Percentiles rank a stretch among this genome's conserved stretches.
These are phyloP conservation scores for Drosophila kambysellisi DNA, from an alignment of 2,888 invertebrate genomes.

Conservation along the genomic window DNA sequence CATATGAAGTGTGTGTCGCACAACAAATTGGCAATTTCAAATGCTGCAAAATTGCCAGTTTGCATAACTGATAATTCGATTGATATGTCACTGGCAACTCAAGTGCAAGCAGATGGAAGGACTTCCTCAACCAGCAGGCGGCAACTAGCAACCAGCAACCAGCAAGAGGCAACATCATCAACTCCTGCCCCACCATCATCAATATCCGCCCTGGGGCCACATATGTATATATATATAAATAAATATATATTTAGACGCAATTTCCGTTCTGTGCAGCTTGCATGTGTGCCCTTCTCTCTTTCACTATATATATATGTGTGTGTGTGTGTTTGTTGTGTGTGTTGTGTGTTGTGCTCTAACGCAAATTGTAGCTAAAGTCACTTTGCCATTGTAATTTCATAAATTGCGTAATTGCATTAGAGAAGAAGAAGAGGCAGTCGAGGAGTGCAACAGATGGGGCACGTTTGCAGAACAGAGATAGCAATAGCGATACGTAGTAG, in stretches of 20 bases:
- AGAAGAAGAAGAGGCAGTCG: neutral
- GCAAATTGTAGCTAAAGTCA: slow-evolving; percentile 61
- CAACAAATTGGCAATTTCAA: slow-evolving; percentile 53
- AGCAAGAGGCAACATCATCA: slow-evolving; percentile 28
- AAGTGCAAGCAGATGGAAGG: slow-evolving; percentile 1
- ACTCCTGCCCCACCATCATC: slow-evolving; percentile 30
- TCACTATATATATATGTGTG: too few species aligned
- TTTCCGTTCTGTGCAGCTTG: slow-evolving; percentile 46
- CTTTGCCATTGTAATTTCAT: slow-evolving; percentile 67
- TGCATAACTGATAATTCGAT: slow-evolving; percentile 73
- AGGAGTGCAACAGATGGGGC: neutral
- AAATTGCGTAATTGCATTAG: slow-evolving; percentile 72
- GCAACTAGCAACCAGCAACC: neutral
- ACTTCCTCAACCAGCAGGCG: neutral
- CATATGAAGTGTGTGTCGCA: slow-evolving; percentile 16
- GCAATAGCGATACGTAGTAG: neutral
- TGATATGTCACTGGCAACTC: slow-evolving; percentile 33
- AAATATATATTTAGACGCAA: slow-evolving; percentile 43
- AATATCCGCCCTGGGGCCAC: slow-evolving; percentile 37
- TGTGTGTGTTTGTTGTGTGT: neutral
- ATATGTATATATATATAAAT: neutral
- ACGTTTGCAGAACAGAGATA: neutral
- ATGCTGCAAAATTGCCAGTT: slow-evolving; percentile 54
- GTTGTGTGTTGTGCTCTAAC: slow-evolving; percentile 24
- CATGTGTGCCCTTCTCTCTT: slow-evolving; percentile 5